Evolutionary conservation across 1,140 invertebrate species (phyloP).

Genomic region (Micrasema longulum): DNA sequence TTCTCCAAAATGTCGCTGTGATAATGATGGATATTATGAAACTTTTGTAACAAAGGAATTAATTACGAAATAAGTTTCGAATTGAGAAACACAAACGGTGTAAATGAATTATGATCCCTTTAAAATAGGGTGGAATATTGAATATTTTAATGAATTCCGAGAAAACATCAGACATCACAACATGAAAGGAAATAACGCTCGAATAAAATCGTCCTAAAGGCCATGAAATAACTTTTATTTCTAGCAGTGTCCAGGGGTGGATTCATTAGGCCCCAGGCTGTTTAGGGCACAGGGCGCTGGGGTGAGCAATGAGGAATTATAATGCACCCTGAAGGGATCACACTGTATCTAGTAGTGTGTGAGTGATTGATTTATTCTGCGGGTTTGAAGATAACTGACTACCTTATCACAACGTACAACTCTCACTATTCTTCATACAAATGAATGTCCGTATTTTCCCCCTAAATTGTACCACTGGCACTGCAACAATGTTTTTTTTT

Average conservation of each 20-base stretch:
- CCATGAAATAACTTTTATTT: conserved; percentile 3
- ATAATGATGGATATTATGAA: no score
- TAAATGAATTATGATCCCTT: conserved; percentile 8
- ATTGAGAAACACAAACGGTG: not conserved
- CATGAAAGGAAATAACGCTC: conserved; percentile 10
- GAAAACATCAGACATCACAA: conserved; percentile 1
- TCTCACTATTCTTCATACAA: no score
- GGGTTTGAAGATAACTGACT: not conserved
- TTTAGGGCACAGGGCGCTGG: no score
- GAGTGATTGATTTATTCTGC: conserved; percentile 30
- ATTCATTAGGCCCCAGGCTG: conserved; percentile 9
- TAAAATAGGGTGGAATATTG: conserved; percentile 16
- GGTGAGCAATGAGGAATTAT: not conserved
- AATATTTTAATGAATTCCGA: conserved; percentile 11
- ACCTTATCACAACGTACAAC: no score
- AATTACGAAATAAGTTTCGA: no score
- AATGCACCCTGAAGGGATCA: conserved; percentile 28
- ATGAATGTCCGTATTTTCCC: no score
- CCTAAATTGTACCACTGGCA: no score
- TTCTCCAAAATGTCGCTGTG: no score
- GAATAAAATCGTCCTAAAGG: not conserved
- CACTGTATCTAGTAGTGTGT: not conserved
- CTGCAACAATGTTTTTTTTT: no score
- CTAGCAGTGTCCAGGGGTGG: conserved; percentile 23
- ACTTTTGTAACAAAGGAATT: conserved; percentile 9